Evolutionary conservation across 2,113 vertebrate species (phyloP).

Genomic region (Thalassoma bifasciatum): DNA sequence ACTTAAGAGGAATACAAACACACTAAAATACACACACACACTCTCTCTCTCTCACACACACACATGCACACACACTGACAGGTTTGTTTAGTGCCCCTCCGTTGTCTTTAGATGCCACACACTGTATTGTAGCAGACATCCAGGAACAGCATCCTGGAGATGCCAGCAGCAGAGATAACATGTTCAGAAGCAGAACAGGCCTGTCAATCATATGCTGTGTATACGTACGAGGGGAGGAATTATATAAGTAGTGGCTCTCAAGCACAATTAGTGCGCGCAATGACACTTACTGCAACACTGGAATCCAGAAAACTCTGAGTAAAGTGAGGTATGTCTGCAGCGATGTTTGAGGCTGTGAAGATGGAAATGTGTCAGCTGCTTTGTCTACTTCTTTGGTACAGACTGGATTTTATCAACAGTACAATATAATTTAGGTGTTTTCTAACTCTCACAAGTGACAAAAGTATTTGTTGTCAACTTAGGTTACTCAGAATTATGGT

Average conservation of each 20-base stretch:
- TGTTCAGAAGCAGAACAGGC: not conserved
- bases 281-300: not conserved
- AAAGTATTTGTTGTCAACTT: too few species aligned
- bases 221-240: not conserved
- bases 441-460: too few species aligned
- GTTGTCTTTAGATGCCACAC: constrained; percentile 1
- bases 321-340: too few species aligned
- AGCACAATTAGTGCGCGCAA: not conserved
- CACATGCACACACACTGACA: not conserved
- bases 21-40: not conserved
- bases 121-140: constrained; percentile 6
- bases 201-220: not conserved
- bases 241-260: not conserved
- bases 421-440: too few species aligned
- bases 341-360: not conserved
- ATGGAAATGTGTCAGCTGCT: too few species aligned
- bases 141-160: constrained; percentile 34
- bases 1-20: not conserved
- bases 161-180: constrained; percentile 14
- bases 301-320: too few species aligned
- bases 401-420: too few species aligned
- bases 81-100: not conserved
- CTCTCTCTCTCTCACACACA: too few species aligned
- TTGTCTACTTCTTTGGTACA: too few species aligned
- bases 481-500: too few species aligned